Evolutionary conservation across 2,888 invertebrate species (phyloP), one percentile per base, ranked within the genome.

Genomic region (Vandiemenella viatica): DNA sequence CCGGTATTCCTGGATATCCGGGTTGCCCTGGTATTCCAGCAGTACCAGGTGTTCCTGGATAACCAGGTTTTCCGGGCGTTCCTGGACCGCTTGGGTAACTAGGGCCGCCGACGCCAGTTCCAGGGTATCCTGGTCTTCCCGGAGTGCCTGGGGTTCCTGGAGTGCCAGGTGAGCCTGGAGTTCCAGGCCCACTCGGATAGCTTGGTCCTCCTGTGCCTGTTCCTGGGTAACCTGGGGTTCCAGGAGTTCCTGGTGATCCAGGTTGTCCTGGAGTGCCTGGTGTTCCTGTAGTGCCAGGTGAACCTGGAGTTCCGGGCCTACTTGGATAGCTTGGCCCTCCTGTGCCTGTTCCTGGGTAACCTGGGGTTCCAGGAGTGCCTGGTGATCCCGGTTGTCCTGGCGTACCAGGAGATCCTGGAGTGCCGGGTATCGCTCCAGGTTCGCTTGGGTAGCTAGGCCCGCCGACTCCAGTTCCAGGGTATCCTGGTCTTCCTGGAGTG

Each of bases 401-500:
- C 49, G 43, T 63, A 63, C 57, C 55, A 58, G 58, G 15, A 7
- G 16, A 15, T 41, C 44, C 37, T 19, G 38, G 46, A 7, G 40
- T 37, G 18, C 44, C 45, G 40, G 50, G 47, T 13, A 17, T 37
- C 7, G 61, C 48, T 13, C 48, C 60, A 3, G 59, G 60, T 0
- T 54, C 13, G 1, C 60, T 62, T 57, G 53, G 49, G 10, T 18
- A 7, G n/a, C n/a, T 53, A 18, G 56, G 56, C 22, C 52, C 42
- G 26, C 57, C 54, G 43, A 51, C 55, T 0, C 26, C 17, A 4
- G 41, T 38, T 37, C 55, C 60, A 13, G 66, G 69, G 1, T 65
- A 62, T 40, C 65, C 64, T 7, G 68, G 65, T 1, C 56, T 37
- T 58, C 49, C 57, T 5, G 57, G 59, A 1, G 60, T 26, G 18